These are phyloP conservation scores for Notodonta ziczac DNA, from an alignment of 2,888 invertebrate species.

Conservation along the genomic window DNA sequence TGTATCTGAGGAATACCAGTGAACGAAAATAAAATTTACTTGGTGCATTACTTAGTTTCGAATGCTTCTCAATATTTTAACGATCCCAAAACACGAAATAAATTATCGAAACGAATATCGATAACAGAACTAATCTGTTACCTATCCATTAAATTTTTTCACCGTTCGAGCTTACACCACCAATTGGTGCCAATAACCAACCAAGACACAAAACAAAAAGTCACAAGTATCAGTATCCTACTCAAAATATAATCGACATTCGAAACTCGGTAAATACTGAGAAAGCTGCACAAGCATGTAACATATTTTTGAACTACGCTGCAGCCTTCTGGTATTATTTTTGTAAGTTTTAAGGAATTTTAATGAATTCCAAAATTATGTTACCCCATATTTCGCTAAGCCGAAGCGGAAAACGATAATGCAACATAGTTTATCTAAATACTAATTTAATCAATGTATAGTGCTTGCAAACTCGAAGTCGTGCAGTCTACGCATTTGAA, in stretches of 20 bases:
- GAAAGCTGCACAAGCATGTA: constrained; percentile 36
- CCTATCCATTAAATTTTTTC: no score
- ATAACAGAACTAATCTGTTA: no score
- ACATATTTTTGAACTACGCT: constrained; percentile 34
- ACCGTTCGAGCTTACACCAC: no score
- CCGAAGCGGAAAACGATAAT: constrained; percentile 16
- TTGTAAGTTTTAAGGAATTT: constrained; percentile 5
- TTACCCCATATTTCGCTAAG: constrained; percentile 15
- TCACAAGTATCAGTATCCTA: no score
- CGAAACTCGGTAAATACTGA: constrained; percentile 31
- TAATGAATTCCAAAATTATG: constrained; percentile 15
- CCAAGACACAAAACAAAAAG: no score
- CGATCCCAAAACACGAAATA: no score
- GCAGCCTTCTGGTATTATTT: constrained; percentile 26
- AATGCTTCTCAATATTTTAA: neutral
- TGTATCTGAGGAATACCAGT: neutral
- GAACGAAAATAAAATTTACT: neutral
- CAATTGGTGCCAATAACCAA: no score
- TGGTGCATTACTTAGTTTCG: constrained; percentile 16
- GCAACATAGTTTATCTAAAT: constrained; percentile 3
- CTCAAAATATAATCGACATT: constrained; percentile 16
- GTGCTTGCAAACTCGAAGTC: constrained; percentile 2
- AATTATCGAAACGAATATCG: no score
- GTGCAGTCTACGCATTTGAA: constrained; percentile 36
- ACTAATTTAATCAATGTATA: neutral